A percentile compares a stretch with the other conserved stretches of the same genome.
These are phyloP conservation scores for Homarus americanus DNA, from an alignment of 1,140 invertebrate genomes.

Conservation along the genomic window DNA sequence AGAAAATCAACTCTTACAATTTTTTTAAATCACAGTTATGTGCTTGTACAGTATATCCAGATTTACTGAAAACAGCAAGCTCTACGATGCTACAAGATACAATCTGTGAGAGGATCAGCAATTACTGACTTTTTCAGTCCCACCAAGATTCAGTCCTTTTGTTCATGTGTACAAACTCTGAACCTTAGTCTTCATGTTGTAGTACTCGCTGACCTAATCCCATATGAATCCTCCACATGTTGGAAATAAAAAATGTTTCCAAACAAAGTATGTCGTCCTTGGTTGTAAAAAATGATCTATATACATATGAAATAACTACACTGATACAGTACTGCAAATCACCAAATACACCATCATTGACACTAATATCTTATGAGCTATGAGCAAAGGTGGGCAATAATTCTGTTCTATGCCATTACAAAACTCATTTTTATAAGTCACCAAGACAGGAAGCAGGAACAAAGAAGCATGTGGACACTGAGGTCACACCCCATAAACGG, in stretches of 20 bases:
- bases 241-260: conserved; percentile 70
- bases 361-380: conserved; percentile 71
- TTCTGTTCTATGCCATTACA: conserved; percentile 48
- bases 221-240: conserved; percentile 62
- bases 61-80: conserved; percentile 73
- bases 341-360: conserved; percentile 73
- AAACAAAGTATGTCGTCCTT: conserved; percentile 65
- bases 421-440: conserved; percentile 30
- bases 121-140: neutral
- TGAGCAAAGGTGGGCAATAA: conserved; percentile 71
- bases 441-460: conserved; percentile 53
- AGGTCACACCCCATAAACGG: conserved; percentile 18
- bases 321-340: conserved; percentile 68
- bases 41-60: conserved; percentile 31
- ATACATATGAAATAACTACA: conserved; percentile 73
- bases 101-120: conserved; percentile 44
- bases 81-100: conserved; percentile 60
- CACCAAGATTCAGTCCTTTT: conserved; percentile 23
- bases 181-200: conserved; percentile 17
- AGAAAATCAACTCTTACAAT: neutral
- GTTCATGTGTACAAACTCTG: conserved; percentile 10
- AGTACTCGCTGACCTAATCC: conserved; percentile 42
- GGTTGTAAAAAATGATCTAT: conserved; percentile 73
- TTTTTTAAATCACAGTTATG: conserved; percentile 22
- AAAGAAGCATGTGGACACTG: conserved; percentile 24